phyloP scores from a whole-genome alignment of 2,113 vertebrate species.

The Macroglossus sobrinus region DNA sequence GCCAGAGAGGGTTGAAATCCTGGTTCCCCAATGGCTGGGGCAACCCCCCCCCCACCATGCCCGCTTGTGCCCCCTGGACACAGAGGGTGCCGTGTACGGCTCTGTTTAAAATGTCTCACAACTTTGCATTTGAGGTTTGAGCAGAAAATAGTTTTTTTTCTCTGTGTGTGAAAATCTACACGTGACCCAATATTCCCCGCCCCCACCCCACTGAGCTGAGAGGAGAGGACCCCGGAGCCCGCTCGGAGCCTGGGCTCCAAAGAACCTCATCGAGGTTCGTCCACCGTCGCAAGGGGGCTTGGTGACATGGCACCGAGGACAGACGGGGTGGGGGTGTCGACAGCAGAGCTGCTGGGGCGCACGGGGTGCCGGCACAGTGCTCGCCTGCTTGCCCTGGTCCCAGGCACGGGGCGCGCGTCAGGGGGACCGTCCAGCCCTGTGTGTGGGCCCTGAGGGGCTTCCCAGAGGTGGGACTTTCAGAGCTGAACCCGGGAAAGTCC shows the following conservation, averaged over 20 bases:
- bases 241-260: background rate
- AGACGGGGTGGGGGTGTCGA: fast-evolving
- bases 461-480: background rate
- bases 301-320: background rate
- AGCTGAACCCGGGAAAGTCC: background rate
- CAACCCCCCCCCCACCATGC: fast-evolving
- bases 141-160: background rate
- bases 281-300: fast-evolving
- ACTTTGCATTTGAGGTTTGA: background rate
- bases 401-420: fast-evolving
- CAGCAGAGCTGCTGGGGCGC: background rate
- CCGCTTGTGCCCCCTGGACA: background rate
- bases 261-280: too few relatives aligned
- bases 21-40: background rate
- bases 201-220: too few relatives aligned
- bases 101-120: background rate
- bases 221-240: background rate
- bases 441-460: background rate
- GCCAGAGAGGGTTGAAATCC: background rate
- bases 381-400: fast-evolving
- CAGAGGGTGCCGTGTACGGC: fast-evolving
- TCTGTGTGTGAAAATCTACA: background rate
- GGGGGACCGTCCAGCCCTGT: background rate
- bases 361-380: background rate
- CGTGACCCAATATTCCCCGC: too few relatives aligned